Evolutionary conservation across 2,888 invertebrate species (phyloP), one percentile per base, ranked within the genome.

Genomic region (Eledona agricola): DNA sequence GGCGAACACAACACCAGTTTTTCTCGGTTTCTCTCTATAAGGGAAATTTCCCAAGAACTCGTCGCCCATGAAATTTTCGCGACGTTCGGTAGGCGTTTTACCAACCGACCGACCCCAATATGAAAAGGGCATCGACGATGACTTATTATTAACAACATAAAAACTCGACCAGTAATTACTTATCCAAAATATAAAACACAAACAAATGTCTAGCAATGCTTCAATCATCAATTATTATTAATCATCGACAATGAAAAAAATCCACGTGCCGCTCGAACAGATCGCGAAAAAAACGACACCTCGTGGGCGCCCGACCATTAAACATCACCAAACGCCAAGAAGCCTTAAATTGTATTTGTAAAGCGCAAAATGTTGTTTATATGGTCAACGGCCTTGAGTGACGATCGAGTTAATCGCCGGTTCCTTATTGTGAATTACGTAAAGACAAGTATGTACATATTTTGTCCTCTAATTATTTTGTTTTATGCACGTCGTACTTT

Each of bases 321-420:
- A 51, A 51, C n/a, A 22, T 35, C 31, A 43, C 23, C 26, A 51
- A 42, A 17, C 38, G 23, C 19, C 45, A 43, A 31, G 32, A 38
- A 20, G 42, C 43, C 40, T 51, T 43, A 29, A 43, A 51, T 40
- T 35, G 20, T 42, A 43, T 43, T 28, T 35, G 26, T 42, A 51
- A 51, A 51, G 26, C 51, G 51, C 51, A 35, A 43, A 43, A 51
- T 19, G 29, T 31, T 29, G 42, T 53, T 53, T 47, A 53, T 53
- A 53, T 53, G 53, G 53, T 17, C 42, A 53, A 42, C 42, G 42
- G 23, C 53, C 53, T 53, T 53, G 53, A 29, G 15, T 26, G 16
- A 13, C 42, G 53, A 38, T 34, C 11, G 28, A 40, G 26, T 40
- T 40, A 35, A 35, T 34, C 22, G 38, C 16, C 51, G 51, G 43